Evolutionary conservation across 2,113 vertebrate species (phyloP), one percentile per base, ranked within the genome.

Genomic region (Sarotherodon lohbergeri): DNA sequence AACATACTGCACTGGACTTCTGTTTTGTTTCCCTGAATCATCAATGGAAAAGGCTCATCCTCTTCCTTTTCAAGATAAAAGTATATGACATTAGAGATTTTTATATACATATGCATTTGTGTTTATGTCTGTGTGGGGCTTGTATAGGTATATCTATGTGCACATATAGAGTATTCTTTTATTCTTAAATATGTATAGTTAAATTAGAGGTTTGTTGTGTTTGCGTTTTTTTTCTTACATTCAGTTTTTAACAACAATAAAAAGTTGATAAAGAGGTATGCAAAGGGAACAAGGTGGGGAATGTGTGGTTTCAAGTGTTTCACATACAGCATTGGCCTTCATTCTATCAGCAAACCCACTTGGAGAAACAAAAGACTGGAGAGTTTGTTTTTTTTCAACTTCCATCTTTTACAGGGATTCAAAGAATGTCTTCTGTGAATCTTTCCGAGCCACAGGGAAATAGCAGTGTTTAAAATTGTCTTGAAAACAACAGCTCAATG

Each of bases 21-120:
- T 92, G 92, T 91, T 82, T 83, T 86, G 91, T 92, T 93, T 97
- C 96, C 96, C 96, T 96, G 95, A 97, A 96, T 96, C 91, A 93
- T 94, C 92, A 78, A 87, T 48, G 94, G 93, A 96, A 94, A 91
- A 96, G 92, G 94, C 93, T 82, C 94, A 55, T 92, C 95, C 95
- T 95, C 91, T 94, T 95, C 94, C 92, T 89, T 86, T 88, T 91
- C 91, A 91, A 95, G 92, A 95, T 92, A 91, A 92, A 95, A 95
- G 93, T 93, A 93, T 94, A 91, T 91, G 91, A 96, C 94, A 93
- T 95, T 95, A 96, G 90, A 96, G 91, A 94, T 93, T 89, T 92
- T 80, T 96, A 96, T 96, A 82, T 96, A 96, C 95, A 96, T 93
- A 94, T 94, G 94, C 94, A 94, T 94, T 90, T 93, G 88, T 91